Percentiles rank a stretch among this genome's conserved stretches.
phyloP scores from a whole-genome alignment of 2,113 vertebrate species.

The Galbula dea region DNA sequence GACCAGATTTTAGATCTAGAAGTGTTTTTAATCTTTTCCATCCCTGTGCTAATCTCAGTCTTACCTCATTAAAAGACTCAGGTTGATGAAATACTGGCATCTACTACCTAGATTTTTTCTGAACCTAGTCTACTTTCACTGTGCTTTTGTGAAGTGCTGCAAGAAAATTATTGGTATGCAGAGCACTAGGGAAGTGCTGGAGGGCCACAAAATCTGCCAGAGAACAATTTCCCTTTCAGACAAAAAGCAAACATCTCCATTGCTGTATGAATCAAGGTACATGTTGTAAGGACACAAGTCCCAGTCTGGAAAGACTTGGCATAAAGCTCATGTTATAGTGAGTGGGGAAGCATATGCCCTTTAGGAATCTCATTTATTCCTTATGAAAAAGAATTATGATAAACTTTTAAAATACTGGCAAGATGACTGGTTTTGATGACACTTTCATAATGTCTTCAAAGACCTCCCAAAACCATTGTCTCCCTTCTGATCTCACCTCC shows the following conservation, averaged over 20 bases:
- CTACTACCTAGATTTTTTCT: not conserved
- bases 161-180: not conserved
- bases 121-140: not conserved
- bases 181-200: not conserved
- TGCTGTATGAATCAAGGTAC: not conserved
- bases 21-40: not conserved
- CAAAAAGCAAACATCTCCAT: not conserved
- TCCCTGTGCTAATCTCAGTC: not conserved
- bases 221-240: not conserved
- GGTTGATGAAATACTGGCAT: accelerated
- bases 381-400: not conserved
- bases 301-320: not conserved
- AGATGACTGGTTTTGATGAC: not conserved
- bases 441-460: not conserved
- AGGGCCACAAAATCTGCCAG: not conserved
- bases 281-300: not conserved
- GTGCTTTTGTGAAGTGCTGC: not conserved
- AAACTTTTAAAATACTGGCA: not conserved
- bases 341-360: not conserved
- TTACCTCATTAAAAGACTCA: not conserved
- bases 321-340: not conserved
- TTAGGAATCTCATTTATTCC: no score
- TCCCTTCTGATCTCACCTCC: slow-evolving; percentile 26
- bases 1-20: not conserved
- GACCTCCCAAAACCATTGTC: not conserved